Percentiles rank a stretch among this genome's conserved stretches.
Conservation (phyloP, 2,888 invertebrate genomes). For the Sphecodes monilicornis region DNA sequence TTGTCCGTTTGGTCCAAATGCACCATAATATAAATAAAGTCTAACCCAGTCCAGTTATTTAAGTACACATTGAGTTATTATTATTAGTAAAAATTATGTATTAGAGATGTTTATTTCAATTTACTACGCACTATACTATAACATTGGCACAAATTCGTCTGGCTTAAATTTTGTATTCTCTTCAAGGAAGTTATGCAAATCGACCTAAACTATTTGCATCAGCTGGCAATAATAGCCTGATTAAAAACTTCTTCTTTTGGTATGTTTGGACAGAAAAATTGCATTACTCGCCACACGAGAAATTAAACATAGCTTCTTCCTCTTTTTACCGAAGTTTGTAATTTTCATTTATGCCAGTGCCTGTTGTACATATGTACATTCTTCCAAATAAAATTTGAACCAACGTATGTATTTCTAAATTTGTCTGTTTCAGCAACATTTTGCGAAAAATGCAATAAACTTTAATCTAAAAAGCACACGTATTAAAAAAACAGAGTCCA, state of each 20-base stretch:
- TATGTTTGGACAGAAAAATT: background rate
- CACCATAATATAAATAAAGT: background rate
- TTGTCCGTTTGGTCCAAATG: no score
- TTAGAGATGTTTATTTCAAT: background rate
- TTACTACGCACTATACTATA: background rate
- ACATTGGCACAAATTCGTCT: background rate
- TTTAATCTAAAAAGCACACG: no score
- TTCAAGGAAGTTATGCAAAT: slow-evolving; percentile 7
- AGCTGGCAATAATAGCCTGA: background rate
- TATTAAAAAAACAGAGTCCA: background rate
- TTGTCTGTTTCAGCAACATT: background rate
- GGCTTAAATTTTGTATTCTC: background rate
- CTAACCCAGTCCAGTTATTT: background rate
- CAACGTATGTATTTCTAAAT: background rate
- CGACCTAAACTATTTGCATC: slow-evolving; percentile 4
- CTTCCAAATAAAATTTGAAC: background rate
- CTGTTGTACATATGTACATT: background rate
- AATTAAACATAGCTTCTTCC: background rate
- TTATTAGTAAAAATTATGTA: background rate
- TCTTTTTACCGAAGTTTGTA: background rate
- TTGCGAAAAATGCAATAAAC: background rate
- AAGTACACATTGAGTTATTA: background rate
- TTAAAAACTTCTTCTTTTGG: background rate
- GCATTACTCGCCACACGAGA: no score
- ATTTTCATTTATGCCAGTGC: background rate